Conservation (phyloP, 2,113 vertebrate genomes). For the Parus major region DNA sequence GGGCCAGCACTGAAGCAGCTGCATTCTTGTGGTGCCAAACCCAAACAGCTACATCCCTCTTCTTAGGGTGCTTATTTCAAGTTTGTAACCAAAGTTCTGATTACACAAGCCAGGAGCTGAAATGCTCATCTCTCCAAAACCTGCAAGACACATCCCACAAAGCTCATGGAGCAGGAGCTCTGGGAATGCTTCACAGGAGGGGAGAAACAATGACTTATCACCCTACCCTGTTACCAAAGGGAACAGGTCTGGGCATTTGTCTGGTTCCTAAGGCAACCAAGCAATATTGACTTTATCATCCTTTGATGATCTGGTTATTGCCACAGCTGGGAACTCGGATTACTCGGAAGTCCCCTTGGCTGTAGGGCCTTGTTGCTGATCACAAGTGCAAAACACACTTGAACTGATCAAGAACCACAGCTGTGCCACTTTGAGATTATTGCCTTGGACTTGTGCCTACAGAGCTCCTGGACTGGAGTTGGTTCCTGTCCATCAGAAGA, state of each 20-base stretch:
- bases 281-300: slow-evolving; percentile 31
- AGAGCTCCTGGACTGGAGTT: background rate
- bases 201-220: background rate
- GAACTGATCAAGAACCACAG: slow-evolving; percentile 41
- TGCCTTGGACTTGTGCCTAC: slow-evolving; percentile 29
- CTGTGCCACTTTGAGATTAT: slow-evolving; percentile 37
- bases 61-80: background rate
- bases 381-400: slow-evolving; percentile 10
- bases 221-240: background rate
- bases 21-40: background rate
- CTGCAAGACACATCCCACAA: background rate
- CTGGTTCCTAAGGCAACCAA: slow-evolving; percentile 30
- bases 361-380: slow-evolving; percentile 19
- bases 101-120: background rate
- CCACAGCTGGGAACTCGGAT: slow-evolving; percentile 50
- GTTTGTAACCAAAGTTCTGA: background rate
- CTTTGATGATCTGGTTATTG: slow-evolving; percentile 44
- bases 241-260: slow-evolving; percentile 1
- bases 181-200: background rate
- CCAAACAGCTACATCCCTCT: background rate
- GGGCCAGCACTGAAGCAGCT: background rate
- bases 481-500: slow-evolving; percentile 21
- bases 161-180: background rate
- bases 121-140: background rate
- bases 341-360: slow-evolving; percentile 9